These are phyloP conservation scores for Varanus salvator DNA, from an alignment of 2,113 vertebrate species.

Conservation along the genomic window DNA sequence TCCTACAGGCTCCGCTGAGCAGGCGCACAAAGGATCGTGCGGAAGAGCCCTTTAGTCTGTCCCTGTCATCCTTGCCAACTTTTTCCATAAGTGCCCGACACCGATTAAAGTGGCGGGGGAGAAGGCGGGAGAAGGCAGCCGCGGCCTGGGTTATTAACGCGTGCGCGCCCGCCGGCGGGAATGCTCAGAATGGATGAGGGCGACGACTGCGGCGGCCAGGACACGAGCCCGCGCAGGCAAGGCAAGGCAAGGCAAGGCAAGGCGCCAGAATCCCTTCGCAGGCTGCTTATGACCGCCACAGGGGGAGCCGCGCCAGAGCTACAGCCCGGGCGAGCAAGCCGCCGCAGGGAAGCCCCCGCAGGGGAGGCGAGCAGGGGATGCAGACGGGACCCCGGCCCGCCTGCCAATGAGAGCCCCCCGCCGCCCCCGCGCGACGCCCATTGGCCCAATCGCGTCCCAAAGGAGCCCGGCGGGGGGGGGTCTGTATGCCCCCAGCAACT, in stretches of 20 bases:
- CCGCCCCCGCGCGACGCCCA: neutral
- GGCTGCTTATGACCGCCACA: neutral
- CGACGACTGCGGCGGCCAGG: neutral
- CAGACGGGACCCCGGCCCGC: neutral
- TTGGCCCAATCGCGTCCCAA: neutral
- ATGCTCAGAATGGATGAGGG: neutral
- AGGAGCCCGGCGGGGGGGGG: neutral
- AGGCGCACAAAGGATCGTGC: neutral
- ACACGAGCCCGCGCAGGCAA: neutral
- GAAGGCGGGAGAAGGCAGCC: neutral
- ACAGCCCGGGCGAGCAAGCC: neutral
- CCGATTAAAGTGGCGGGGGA: neutral
- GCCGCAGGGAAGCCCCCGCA: neutral
- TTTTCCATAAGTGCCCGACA: neutral
- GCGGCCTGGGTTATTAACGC: neutral
- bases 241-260: neutral
- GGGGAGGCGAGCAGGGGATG: neutral
- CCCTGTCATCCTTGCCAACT: neutral
- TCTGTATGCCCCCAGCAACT: neutral
- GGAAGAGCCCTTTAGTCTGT: neutral
- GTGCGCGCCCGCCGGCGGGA: neutral
- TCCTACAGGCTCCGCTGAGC: neutral
- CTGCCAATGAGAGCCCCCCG: neutral
- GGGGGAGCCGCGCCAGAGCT: neutral
- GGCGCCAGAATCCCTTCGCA: neutral